A percentile compares a stretch with the other conserved stretches of the same genome.
phyloP scores from a whole-genome alignment of 1,140 invertebrate species.

The Holcopasites calliopsidis region DNA sequence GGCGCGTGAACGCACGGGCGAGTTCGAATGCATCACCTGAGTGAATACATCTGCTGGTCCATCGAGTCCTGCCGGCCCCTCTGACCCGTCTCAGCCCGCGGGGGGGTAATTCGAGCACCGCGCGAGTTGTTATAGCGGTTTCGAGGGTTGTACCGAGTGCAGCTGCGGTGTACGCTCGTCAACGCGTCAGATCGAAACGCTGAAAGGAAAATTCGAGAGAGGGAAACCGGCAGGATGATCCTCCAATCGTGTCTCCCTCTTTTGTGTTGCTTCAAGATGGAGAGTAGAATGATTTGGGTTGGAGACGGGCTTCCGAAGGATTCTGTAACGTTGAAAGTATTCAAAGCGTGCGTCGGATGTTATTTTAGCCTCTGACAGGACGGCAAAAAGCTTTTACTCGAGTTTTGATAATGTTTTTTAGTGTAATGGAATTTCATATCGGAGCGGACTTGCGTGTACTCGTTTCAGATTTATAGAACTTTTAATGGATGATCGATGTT shows the following conservation, averaged over 20 bases:
- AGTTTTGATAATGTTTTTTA: background rate
- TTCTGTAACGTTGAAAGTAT: background rate
- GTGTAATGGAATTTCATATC: background rate
- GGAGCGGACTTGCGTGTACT: background rate
- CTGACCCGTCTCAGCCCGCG: background rate
- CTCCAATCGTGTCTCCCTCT: background rate
- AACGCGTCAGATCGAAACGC: slow-evolving; percentile 4
- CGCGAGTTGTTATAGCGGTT: slow-evolving; percentile 43
- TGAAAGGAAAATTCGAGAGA: background rate
- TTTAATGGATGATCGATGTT: background rate
- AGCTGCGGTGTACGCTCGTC: slow-evolving; percentile 26
- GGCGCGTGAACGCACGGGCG: slow-evolving; percentile 34
- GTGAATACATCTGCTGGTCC: slow-evolving; percentile 49
- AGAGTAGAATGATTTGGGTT: background rate
- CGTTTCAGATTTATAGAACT: background rate
- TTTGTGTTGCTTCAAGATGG: background rate
- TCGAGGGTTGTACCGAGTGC: slow-evolving; percentile 30
- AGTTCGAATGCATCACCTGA: slow-evolving; percentile 60
- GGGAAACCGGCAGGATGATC: background rate
- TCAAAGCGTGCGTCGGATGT: background rate
- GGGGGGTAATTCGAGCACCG: slow-evolving; percentile 33
- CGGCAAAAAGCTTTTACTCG: background rate
- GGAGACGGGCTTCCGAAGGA: background rate
- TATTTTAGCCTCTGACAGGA: background rate
- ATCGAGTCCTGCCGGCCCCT: slow-evolving; percentile 1